phyloP scores from a whole-genome alignment of 2,113 vertebrate genomes.

The Turnix velox region DNA sequence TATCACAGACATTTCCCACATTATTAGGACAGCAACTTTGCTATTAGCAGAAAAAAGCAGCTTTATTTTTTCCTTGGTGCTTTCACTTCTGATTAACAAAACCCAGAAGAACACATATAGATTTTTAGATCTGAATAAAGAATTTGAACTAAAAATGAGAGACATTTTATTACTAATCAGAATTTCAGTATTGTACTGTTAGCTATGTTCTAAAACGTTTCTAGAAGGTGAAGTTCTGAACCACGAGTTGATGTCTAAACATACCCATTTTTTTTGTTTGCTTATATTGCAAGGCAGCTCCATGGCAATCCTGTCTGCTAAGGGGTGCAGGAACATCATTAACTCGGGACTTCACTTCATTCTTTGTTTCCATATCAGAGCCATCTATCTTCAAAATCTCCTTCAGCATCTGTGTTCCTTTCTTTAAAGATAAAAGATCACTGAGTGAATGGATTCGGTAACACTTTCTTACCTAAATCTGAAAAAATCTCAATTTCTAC shows the following conservation, averaged over 20 bases:
- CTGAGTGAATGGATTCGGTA: not conserved
- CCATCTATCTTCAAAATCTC: constrained; percentile 97
- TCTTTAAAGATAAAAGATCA: constrained; percentile 72
- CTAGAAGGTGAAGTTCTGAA: not conserved
- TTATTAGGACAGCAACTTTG: not conserved
- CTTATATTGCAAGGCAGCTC: constrained; percentile 73
- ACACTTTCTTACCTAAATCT: not conserved
- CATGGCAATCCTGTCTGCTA: constrained; percentile 59
- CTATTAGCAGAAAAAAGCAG: not conserved
- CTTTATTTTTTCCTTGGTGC: not conserved
- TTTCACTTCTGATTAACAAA: not conserved
- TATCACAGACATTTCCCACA: not conserved
- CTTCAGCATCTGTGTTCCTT: constrained; percentile 93
- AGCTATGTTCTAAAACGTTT: not conserved
- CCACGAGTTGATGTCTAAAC: not conserved
- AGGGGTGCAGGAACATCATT: constrained; percentile 39
- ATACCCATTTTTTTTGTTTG: constrained; percentile 87
- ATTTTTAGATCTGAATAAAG: not conserved
- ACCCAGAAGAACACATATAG: rapidly evolving
- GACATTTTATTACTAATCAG: not conserved
- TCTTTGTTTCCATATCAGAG: constrained; percentile 69
- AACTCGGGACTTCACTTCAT: constrained; percentile 53
- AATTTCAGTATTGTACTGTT: not conserved
- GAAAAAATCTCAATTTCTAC: not conserved
- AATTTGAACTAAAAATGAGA: not conserved